Evolutionary conservation across 2,888 invertebrate genomes (phyloP), one percentile per base, ranked within the genome.

Genomic region (Synanthedon tipuliformis): DNA sequence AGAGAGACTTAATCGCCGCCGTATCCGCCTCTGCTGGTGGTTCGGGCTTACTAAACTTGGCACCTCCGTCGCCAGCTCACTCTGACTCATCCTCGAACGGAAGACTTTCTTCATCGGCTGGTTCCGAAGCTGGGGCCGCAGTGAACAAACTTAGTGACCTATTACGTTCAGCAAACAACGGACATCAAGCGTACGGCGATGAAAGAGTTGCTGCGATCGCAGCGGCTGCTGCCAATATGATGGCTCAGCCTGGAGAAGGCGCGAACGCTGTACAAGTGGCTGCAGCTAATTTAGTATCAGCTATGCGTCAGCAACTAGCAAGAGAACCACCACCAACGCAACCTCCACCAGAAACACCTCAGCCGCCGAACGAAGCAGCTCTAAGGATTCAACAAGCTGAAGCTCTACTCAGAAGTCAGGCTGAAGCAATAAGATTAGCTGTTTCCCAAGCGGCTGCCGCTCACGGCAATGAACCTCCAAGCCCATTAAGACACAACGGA

Each of bases 21-120:
- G 91, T 90, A 0, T 90, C 90, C 8, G 89, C 90, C 15, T 89
- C 91, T 7, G 90, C 91, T 15, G 90, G 91, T 18, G 89, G 90
- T 10, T 90, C 91, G 3, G 91, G 91, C 3, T 82, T 91, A 2
- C 78, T 91, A 5, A 89, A 89, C 62, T 92, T 95, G 63, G 93
- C 94, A 13, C 94, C 95, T 50, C 95, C 95, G 1, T 94, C 94
- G 45, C 94, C 94, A 48, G 93, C 93, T 16, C 95, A 95, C 77
- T 95, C 95, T 50, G 95, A 95, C 78, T 94, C 94, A 68, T 95
- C 95, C 23, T 95, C 95, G 40, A 94, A 94, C 68, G 94, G 94
- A 52, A 89, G 94, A 54, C 87, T 94, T 4, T 94, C 94, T 8
- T 94, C 94, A 18, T 94, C 94, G 15, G 93, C 94, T 40, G 92